Conservation (phyloP, 2,888 invertebrate species). For the Asteroscopus sphinx region DNA sequence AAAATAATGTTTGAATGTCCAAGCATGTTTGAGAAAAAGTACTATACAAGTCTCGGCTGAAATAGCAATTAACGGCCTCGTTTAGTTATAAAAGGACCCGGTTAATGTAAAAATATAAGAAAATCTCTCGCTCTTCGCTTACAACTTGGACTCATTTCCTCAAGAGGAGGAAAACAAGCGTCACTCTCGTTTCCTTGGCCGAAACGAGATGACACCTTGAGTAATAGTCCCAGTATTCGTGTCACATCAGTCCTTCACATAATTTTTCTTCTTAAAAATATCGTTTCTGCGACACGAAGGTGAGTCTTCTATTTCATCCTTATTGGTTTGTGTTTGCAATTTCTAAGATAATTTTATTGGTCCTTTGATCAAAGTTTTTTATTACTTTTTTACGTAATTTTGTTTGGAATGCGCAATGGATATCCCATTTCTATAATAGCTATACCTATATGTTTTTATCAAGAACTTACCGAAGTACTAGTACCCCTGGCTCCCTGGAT, state of each 20-base stretch:
- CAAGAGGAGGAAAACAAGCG: slow-evolving; percentile 69
- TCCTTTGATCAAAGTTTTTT: neutral
- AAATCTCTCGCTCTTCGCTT: neutral
- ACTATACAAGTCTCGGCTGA: too few species aligned
- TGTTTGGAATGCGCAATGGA: neutral
- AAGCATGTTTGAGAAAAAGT: too few species aligned
- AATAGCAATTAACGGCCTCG: too few species aligned
- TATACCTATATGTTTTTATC: too few species aligned
- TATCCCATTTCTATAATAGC: too few species aligned
- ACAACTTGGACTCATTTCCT: slow-evolving; percentile 37
- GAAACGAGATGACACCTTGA: slow-evolving; percentile 83
- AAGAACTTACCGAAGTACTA: too few species aligned
- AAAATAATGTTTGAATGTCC: too few species aligned
- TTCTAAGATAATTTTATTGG: neutral
- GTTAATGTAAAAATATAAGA: too few species aligned
- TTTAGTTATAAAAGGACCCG: too few species aligned
- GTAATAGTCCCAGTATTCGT: slow-evolving; percentile 80
- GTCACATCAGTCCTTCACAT: slow-evolving; percentile 75
- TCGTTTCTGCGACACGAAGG: slow-evolving; percentile 42
- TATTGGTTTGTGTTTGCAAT: slow-evolving; percentile 12
- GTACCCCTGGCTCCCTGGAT: too few species aligned
- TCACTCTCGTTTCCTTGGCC: slow-evolving; percentile 66
- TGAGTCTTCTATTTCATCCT: slow-evolving; percentile 30
- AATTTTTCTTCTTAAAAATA: slow-evolving; percentile 81
- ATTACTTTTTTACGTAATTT: slow-evolving; percentile 1